phyloP scores from a whole-genome alignment of 2,797 vertebrate genomes.

The Sitta carolinensis region DNA sequence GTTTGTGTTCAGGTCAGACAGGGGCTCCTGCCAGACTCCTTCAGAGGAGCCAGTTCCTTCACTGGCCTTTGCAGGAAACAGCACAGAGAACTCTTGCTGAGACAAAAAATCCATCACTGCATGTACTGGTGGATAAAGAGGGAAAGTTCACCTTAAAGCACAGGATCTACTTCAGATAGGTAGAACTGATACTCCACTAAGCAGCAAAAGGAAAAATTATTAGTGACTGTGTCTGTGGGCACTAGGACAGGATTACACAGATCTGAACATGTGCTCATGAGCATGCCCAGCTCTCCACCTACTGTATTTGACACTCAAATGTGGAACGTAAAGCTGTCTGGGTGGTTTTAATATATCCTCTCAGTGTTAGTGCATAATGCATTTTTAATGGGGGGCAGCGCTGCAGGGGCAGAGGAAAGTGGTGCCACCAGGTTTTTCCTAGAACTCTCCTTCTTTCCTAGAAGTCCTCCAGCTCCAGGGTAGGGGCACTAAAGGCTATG shows the following conservation, averaged over 20 bases:
- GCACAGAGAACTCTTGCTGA: background rate
- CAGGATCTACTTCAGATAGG: background rate
- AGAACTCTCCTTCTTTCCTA: conserved; percentile 50
- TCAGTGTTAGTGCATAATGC: background rate
- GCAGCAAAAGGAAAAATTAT: background rate
- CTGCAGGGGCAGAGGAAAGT: background rate
- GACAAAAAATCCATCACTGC: background rate
- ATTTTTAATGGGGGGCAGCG: background rate
- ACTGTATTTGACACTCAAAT: background rate
- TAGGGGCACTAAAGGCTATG: background rate
- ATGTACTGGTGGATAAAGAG: background rate
- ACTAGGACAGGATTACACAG: background rate
- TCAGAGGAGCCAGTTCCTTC: background rate
- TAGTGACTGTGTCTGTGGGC: background rate
- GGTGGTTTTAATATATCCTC: conserved; percentile 21
- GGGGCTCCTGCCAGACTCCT: background rate
- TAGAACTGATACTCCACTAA: background rate
- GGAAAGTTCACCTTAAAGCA: background rate
- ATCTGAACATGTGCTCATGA: background rate
- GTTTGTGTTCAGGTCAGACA: background rate
- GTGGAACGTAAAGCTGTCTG: conserved; percentile 11
- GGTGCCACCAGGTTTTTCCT: background rate
- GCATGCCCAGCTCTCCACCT: background rate
- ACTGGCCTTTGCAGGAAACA: background rate
- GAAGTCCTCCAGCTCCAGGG: background rate